A percentile compares a stretch with the other conserved stretches of the same genome.
Conservation (phyloP, 2,113 vertebrate genomes). For the Brienomyrus brachyistius region DNA sequence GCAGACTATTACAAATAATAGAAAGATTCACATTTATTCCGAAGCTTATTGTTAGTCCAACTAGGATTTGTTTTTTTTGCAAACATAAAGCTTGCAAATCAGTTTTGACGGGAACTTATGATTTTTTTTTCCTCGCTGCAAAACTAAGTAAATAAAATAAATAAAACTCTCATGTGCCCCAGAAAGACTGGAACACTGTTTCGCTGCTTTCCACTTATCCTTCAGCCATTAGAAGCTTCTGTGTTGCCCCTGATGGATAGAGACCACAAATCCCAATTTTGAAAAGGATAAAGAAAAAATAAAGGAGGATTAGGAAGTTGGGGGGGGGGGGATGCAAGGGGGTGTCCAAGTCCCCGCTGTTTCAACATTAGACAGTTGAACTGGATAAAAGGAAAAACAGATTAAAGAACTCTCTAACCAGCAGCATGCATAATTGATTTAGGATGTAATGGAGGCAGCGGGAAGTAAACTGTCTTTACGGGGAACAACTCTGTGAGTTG, state of each 20-base stretch:
- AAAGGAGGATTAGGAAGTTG: conserved; percentile 54
- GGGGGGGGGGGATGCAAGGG: neutral
- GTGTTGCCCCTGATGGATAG: conserved; percentile 42
- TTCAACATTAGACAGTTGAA: conserved; percentile 40
- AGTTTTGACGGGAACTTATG: neutral
- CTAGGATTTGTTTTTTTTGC: neutral
- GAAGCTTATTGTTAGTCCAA: neutral
- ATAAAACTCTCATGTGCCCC: conserved; percentile 13
- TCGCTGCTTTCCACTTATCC: conserved; percentile 25
- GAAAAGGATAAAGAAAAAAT: conserved; percentile 55
- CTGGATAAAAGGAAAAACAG: conserved; percentile 44
- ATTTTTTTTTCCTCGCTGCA: neutral
- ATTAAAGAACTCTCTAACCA: conserved; percentile 48
- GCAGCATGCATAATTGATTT: conserved; percentile 59
- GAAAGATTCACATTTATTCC: neutral
- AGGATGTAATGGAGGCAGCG: conserved; percentile 44
- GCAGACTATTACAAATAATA: neutral
- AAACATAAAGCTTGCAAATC: conserved; percentile 11
- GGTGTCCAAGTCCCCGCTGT: conserved; percentile 37
- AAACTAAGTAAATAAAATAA: neutral
- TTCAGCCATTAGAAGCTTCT: conserved; percentile 45
- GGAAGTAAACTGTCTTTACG: conserved; percentile 33
- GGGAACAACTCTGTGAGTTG: conserved; percentile 22
- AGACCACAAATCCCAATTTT: conserved; percentile 53
- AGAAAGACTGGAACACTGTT: conserved; percentile 38